Conservation (phyloP, 2,888 invertebrate species). For the Pyrrhia umbra region DNA sequence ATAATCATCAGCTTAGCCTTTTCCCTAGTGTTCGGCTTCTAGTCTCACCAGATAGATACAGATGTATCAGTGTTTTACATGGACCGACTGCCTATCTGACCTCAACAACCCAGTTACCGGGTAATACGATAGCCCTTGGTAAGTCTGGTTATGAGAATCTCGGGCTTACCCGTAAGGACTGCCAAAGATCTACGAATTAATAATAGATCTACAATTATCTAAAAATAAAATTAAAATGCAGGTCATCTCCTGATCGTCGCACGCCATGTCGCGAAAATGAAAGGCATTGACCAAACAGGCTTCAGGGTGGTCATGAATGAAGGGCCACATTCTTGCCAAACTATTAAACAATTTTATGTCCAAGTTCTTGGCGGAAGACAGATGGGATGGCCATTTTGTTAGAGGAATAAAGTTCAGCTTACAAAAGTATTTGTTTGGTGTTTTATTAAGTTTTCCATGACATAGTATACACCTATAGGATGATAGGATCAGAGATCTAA, state of each 20-base stretch:
- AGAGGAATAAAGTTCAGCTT: conserved; percentile 39
- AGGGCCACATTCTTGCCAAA: conserved; percentile 94
- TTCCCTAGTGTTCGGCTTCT: too few species aligned
- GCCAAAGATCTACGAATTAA: too few species aligned
- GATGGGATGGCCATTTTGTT: conserved; percentile 94
- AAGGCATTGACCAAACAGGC: conserved; percentile 91
- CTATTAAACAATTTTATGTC: conserved; percentile 96
- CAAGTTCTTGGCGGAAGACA: conserved; percentile 97
- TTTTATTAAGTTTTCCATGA: conserved; percentile 15
- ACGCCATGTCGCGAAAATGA: conserved; percentile 93
- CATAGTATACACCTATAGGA: background rate
- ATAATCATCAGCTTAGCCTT: too few species aligned
- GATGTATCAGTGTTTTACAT: too few species aligned
- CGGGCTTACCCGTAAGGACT: too few species aligned
- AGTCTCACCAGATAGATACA: too few species aligned
- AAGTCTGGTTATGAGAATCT: conserved; percentile 8
- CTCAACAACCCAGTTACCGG: too few species aligned
- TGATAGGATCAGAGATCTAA: too few species aligned
- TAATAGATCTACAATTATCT: background rate
- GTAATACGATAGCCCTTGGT: too few species aligned
- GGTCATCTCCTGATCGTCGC: conserved; percentile 95
- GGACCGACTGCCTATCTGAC: too few species aligned
- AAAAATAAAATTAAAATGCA: conserved; percentile 37
- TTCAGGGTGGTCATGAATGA: conserved; percentile 97
- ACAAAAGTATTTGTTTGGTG: background rate